phyloP scores from a whole-genome alignment of 2,888 invertebrate species.

The Rhaphigaster nebulosa region DNA sequence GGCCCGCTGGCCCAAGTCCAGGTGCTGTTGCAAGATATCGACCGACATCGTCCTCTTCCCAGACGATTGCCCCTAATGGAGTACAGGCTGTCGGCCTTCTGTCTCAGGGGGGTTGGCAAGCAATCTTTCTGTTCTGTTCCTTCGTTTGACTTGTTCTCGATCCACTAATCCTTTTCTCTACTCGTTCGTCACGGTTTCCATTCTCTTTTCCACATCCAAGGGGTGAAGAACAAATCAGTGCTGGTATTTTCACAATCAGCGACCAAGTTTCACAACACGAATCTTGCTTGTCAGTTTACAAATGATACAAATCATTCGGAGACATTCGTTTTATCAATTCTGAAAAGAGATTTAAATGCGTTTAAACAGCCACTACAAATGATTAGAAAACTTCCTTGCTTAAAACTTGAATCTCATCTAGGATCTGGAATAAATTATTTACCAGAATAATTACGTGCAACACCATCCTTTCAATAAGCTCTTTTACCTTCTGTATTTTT shows the following conservation, averaged over 20 bases:
- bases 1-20: not conserved
- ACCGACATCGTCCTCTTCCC: conserved; percentile 22
- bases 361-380: too few relatives aligned
- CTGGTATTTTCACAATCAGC: not conserved
- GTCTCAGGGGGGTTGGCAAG: conserved; percentile 1
- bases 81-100: not conserved
- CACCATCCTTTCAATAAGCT: too few relatives aligned
- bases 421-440: too few relatives aligned
- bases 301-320: not conserved
- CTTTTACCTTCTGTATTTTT: too few relatives aligned
- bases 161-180: not conserved
- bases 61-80: conserved; percentile 19
- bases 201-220: not conserved
- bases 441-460: too few relatives aligned
- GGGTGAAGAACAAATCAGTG: not conserved
- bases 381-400: too few relatives aligned
- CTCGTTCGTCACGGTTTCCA: not conserved
- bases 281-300: not conserved
- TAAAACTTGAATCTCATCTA: too few relatives aligned
- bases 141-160: conserved; percentile 19
- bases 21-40: conserved; percentile 22
- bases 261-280: not conserved
- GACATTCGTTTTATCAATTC: not conserved
- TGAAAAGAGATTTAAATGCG: not conserved
- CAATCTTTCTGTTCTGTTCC: not conserved